Evolutionary conservation across 2,113 vertebrate genomes (phyloP).

Genomic region (Onychostoma macrolepis): DNA sequence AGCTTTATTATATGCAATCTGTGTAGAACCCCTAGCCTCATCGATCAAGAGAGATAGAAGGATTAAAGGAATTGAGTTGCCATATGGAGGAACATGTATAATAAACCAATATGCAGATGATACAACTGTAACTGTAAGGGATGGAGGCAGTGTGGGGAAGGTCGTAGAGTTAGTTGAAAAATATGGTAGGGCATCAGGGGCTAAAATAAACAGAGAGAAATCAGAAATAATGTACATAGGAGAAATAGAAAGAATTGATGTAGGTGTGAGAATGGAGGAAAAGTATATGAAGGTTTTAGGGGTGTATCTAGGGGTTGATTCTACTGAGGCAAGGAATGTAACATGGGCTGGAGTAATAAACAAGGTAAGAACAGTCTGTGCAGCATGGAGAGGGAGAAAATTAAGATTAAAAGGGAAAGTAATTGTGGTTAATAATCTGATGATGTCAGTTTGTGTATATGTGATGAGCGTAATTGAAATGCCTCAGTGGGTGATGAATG

Average conservation of each 20-base stretch:
- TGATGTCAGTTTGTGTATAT: not conserved
- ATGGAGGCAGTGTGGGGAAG: not conserved
- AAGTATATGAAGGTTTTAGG: not conserved
- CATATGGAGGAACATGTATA: not conserved
- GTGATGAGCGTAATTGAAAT: not conserved
- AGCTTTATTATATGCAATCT: too few relatives aligned
- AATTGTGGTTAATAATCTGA: not conserved
- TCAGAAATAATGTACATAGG: not conserved
- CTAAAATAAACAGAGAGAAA: not conserved
- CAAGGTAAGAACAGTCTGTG: not conserved
- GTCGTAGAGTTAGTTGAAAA: not conserved
- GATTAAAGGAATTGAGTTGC: not conserved
- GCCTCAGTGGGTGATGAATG: not conserved
- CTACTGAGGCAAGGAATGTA: not conserved
- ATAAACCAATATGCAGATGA: not conserved
- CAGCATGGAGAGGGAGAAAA: not conserved
- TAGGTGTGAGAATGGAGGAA: not conserved
- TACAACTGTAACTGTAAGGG: not conserved
- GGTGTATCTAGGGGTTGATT: not conserved
- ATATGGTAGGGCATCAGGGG: not conserved
- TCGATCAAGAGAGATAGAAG: not conserved
- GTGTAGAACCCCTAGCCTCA: not conserved
- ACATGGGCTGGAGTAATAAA: not conserved
- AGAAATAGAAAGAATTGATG: not conserved
- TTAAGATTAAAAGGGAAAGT: not conserved